Percentiles rank a stretch among this genome's conserved stretches.
phyloP scores from a whole-genome alignment of 2,797 vertebrate species.

The Pseudochromis fuscus region DNA sequence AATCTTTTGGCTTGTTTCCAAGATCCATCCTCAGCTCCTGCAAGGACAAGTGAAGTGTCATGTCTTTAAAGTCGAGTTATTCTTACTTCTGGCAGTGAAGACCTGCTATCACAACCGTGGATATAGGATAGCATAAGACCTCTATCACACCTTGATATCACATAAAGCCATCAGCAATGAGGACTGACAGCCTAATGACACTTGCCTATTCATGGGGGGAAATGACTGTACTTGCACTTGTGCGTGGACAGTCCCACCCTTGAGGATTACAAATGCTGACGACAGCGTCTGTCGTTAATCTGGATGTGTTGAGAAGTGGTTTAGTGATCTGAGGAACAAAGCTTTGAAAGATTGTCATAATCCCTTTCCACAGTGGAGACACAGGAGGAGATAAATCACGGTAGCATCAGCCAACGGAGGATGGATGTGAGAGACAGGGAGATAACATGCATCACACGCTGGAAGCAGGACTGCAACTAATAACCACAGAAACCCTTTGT shows the following conservation, averaged over 20 bases:
- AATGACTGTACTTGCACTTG: background rate
- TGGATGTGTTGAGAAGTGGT: conserved; percentile 53
- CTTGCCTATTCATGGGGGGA: background rate
- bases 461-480: conserved; percentile 5
- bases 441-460: background rate
- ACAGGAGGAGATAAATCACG: conserved; percentile 13
- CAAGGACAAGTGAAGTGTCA: background rate
- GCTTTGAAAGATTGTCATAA: conserved; percentile 68
- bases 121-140: conserved; percentile 10
- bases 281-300: conserved; percentile 63
- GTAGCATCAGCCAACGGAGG: background rate
- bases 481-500: background rate
- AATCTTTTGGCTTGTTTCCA: background rate
- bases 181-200: conserved; percentile 6
- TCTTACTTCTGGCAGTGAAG: background rate
- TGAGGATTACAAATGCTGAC: conserved; percentile 64
- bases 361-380: conserved; percentile 53
- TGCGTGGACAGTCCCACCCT: conserved; percentile 6
- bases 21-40: background rate
- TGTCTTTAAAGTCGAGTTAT: background rate
- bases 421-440: conserved; percentile 1
- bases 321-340: conserved; percentile 60
- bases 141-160: background rate
- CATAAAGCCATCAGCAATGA: conserved; percentile 15
- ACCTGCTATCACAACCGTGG: conserved; percentile 27